Base-by-base conservation (phyloP, 1,140 invertebrate species). In the Ptiloglossa arizonensis region DNA sequence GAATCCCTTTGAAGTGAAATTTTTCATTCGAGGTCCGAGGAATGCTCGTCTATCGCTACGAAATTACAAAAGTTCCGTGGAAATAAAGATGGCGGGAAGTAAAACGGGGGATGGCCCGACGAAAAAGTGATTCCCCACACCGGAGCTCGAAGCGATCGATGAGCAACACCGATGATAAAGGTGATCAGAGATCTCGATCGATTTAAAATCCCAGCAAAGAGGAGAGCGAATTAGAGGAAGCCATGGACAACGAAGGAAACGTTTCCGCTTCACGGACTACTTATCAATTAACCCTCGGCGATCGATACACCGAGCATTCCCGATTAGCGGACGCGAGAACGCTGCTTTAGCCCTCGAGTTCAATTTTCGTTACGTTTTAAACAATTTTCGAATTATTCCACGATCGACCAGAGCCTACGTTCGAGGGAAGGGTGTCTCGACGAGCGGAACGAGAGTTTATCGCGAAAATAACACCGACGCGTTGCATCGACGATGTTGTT, bases 231-330 rank as follows among this genome's bases (percentile, higher is more conserved):
- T 48, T 48, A 35, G n/a, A 22, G 27, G 19, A 60, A 59, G 9
- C 27, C 27, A 17, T n/a, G 15, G 54, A 59, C 27, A 8, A 24
- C 27, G 13, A n/a, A 35, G 54, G 13, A 70, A 70, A 59, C 38
- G 41, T 41, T 71, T 15, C 54, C 41, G 41, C 32, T 69, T 56
- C 50, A 27, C 22, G 15, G 50, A n/a, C 24, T 29, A 35, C 35
- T 69, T 69, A 29, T 41, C 67, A 5, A 22, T 62, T 72, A 72
- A 24, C 41, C 15, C 56, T 24, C 13, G 24, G 8, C 41, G 57
- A 72, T 72, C 69, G 41, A 72, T 59, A 56, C 41, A 24, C 17
- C 15, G 54, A 59, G 29, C 22, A 57, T n/a, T 46, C 68, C 41
- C 27, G 13, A 70, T 54, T 22, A n/a, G 1, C n/a, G 22, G 1